Evolutionary conservation across 2,888 invertebrate species (phyloP).

Genomic region (Corythucha ciliata): DNA sequence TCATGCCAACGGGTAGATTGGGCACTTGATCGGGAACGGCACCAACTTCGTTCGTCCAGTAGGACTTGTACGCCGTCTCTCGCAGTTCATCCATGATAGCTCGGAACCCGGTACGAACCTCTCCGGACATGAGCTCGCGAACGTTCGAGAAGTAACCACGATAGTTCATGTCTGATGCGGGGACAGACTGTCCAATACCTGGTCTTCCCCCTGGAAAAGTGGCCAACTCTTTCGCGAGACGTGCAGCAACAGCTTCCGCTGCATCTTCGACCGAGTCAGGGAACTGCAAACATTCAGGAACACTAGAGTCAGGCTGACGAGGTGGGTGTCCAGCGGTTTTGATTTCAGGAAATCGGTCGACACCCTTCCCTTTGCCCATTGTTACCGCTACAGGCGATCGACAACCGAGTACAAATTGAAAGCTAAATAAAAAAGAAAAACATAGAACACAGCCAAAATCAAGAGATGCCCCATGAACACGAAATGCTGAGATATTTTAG

Average conservation of each 20-base stretch:
- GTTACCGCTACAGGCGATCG: no score
- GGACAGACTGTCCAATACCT: no score
- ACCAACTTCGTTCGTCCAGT: constrained; percentile 44
- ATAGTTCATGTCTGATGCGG: constrained; percentile 11
- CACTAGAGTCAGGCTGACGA: not conserved
- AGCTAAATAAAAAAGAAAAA: no score
- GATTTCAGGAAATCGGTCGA: constrained; percentile 16
- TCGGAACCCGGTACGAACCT: constrained; percentile 43
- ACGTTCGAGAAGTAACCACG: constrained; percentile 15
- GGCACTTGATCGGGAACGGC: constrained; percentile 42
- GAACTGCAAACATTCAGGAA: constrained; percentile 12
- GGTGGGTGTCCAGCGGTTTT: constrained; percentile 5
- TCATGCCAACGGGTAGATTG: constrained; percentile 43
- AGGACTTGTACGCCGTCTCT: constrained; percentile 45
- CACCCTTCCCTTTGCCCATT: constrained; percentile 16
- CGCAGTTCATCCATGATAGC: constrained; percentile 44
- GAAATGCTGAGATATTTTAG: no score
- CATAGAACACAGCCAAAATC: no score
- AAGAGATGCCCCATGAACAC: no score
- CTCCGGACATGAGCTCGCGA: constrained; percentile 35
- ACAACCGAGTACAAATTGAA: no score
- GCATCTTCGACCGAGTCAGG: constrained; percentile 6
- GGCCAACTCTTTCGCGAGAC: not conserved
- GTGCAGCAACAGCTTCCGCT: constrained; percentile 3
- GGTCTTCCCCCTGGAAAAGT: not conserved